Percentiles rank a stretch among this genome's conserved stretches.
phyloP scores from a whole-genome alignment of 64 coral and sea anemone species.

The Dendrophyllia cribrosa region DNA sequence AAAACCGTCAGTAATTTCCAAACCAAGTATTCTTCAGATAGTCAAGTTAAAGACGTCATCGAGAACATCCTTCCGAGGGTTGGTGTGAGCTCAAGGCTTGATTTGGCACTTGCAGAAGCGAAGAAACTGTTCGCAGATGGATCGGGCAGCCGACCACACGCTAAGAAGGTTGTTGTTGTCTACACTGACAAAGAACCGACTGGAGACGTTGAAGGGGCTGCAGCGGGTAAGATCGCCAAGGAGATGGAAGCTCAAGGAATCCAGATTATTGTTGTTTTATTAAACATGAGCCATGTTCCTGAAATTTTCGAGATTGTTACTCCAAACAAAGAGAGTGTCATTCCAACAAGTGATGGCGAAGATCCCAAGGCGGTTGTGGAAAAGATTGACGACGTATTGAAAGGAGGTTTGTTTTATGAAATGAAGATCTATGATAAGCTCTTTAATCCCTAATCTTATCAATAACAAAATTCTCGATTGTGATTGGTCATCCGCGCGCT shows the following conservation, averaged over 20 bases:
- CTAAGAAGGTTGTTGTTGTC: slow-evolving; percentile 66
- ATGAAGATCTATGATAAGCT: no score
- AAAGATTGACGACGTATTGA: slow-evolving; percentile 47
- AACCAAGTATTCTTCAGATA: slow-evolving; percentile 22
- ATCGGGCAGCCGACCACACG: slow-evolving; percentile 41
- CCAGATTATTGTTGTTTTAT: slow-evolving; percentile 46
- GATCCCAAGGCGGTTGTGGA: slow-evolving; percentile 16
- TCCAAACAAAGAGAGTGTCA: slow-evolving; percentile 46
- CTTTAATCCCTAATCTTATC: no score
- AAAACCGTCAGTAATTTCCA: slow-evolving; percentile 10
- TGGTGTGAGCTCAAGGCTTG: slow-evolving; percentile 14
- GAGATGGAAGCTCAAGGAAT: slow-evolving; percentile 14
- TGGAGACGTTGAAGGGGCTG: background rate
- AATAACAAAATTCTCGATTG: no score
- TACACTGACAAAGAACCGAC: slow-evolving; percentile 60
- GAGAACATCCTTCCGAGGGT: background rate
- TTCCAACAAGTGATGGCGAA: background rate
- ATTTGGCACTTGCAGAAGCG: slow-evolving; percentile 64
- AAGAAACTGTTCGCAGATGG: slow-evolving; percentile 59
- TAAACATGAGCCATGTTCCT: slow-evolving; percentile 31
- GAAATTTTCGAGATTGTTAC: slow-evolving; percentile 10
- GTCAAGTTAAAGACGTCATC: slow-evolving; percentile 19
- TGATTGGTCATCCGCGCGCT: no score
- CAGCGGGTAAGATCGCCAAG: background rate
- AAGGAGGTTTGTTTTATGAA: slow-evolving; percentile 12